These are phyloP conservation scores for Chydorus sphaericus DNA, from an alignment of 2,888 invertebrate genomes.

Conservation along the genomic window DNA sequence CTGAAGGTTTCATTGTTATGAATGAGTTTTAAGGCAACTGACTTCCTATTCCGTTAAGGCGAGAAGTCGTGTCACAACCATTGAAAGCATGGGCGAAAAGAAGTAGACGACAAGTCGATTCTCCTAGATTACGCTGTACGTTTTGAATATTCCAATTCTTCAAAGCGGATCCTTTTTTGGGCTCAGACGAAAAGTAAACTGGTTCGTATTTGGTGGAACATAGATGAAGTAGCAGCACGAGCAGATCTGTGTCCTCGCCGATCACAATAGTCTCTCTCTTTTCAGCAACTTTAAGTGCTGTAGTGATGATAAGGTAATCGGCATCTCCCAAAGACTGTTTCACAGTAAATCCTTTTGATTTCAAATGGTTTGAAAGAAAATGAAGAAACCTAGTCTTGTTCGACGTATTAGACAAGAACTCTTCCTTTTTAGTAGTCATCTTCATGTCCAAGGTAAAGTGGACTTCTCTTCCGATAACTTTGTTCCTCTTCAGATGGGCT, in stretches of 20 bases:
- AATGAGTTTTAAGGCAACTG: not conserved
- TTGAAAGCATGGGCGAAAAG: conserved; percentile 1
- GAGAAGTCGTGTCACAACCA: conserved; percentile 5
- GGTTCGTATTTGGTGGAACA: not conserved
- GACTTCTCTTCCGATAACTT: not conserved
- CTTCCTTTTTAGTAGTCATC: conserved; percentile 2
- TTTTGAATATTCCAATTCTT: not conserved
- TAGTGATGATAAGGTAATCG: conserved; percentile 4
- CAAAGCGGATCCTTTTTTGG: not conserved
- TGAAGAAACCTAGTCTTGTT: conserved; percentile 4
- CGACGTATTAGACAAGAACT: not conserved
- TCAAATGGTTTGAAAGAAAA: not conserved
- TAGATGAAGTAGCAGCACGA: not conserved
- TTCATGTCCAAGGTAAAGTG: conserved; percentile 1
- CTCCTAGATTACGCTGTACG: not conserved
- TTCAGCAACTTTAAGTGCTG: not conserved
- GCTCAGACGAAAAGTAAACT: not conserved
- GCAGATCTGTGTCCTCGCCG: conserved; percentile 10
- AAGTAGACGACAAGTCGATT: not conserved
- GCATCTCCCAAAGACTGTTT: conserved; percentile 4
- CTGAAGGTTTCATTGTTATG: not conserved
- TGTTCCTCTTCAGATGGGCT: not conserved
- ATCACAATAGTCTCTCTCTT: not conserved
- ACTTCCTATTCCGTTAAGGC: not conserved
- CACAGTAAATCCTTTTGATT: not conserved